Percentiles rank a stretch among this genome's conserved stretches.
phyloP scores from a whole-genome alignment of 2,888 invertebrate genomes.

The Ochropleura plecta region DNA sequence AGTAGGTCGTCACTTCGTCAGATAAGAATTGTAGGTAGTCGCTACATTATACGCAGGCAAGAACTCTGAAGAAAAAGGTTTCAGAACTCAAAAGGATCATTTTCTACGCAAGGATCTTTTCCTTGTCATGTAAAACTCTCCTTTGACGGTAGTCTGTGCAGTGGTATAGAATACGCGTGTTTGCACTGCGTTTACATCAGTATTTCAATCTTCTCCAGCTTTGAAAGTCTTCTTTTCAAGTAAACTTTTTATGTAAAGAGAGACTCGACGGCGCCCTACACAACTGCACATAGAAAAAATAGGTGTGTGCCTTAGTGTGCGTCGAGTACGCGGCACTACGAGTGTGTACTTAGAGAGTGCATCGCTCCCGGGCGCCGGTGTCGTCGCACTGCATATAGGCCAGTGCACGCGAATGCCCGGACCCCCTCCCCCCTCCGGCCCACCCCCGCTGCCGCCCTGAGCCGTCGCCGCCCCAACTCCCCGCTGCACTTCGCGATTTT shows the following conservation, averaged over 20 bases:
- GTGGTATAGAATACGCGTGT: constrained; percentile 33
- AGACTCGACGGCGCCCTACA: constrained; percentile 81
- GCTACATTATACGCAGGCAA: not conserved
- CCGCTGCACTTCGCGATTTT: constrained; percentile 87
- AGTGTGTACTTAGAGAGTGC: constrained; percentile 87
- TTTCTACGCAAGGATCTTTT: constrained; percentile 43
- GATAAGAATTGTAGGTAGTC: constrained; percentile 3
- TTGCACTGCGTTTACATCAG: constrained; percentile 57
- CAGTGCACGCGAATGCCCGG: constrained; percentile 90
- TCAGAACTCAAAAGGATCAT: constrained; percentile 36
- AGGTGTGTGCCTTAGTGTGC: constrained; percentile 85
- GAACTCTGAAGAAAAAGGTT: constrained; percentile 20
- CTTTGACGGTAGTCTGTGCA: constrained; percentile 41
- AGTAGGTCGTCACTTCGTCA: not conserved
- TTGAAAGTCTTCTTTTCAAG: constrained; percentile 83
- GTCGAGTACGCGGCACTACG: constrained; percentile 85
- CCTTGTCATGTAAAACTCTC: constrained; percentile 46
- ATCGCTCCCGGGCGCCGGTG: constrained; percentile 90
- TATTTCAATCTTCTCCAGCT: constrained; percentile 81
- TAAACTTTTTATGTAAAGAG: constrained; percentile 81
- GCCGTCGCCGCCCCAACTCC: constrained; percentile 64
- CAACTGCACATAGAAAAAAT: constrained; percentile 84
- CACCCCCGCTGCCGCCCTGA: constrained; percentile 57
- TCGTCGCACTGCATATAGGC: constrained; percentile 91
- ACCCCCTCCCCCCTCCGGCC: constrained; percentile 74